phyloP scores from a whole-genome alignment of 2,113 vertebrate species.

The Phocoena phocoena region DNA sequence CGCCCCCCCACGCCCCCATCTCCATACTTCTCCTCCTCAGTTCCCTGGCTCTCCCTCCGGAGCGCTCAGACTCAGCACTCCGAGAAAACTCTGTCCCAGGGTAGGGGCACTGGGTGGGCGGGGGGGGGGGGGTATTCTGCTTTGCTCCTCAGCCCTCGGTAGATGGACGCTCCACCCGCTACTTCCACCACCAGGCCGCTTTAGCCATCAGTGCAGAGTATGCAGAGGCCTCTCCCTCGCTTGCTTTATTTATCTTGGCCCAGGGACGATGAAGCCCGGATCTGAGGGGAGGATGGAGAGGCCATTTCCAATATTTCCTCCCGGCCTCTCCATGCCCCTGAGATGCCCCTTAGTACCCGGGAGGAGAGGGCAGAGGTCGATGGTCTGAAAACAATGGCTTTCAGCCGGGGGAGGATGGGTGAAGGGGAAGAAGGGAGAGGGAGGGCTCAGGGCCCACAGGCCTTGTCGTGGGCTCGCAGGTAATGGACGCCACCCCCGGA shows the following conservation, averaged over 20 bases:
- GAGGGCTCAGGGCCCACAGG: background rate
- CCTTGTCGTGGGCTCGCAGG: background rate
- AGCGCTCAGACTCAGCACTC: background rate
- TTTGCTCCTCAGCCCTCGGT: background rate
- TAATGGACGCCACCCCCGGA: background rate
- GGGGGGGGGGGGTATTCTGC: background rate
- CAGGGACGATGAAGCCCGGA: slow-evolving; percentile 68
- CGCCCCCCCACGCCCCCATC: background rate
- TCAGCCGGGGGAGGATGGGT: background rate
- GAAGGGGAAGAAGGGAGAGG: background rate
- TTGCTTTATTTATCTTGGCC: slow-evolving; percentile 86
- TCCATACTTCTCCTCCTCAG: background rate
- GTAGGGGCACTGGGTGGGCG: background rate
- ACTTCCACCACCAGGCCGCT: background rate
- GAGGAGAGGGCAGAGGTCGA: slow-evolving; percentile 50
- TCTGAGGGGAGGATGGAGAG: slow-evolving; percentile 75
- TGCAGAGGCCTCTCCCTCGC: slow-evolving; percentile 78
- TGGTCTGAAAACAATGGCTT: slow-evolving; percentile 72
- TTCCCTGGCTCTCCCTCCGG: background rate
- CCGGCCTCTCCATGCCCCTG: slow-evolving; percentile 49
- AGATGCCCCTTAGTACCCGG: slow-evolving; percentile 62
- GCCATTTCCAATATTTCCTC: slow-evolving; percentile 79
- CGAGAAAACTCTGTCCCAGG: background rate
- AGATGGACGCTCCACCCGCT: background rate
- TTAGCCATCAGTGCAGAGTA: slow-evolving; percentile 60